Conservation (phyloP, 2,888 invertebrate species). For the Teleogryllus oceanicus region DNA sequence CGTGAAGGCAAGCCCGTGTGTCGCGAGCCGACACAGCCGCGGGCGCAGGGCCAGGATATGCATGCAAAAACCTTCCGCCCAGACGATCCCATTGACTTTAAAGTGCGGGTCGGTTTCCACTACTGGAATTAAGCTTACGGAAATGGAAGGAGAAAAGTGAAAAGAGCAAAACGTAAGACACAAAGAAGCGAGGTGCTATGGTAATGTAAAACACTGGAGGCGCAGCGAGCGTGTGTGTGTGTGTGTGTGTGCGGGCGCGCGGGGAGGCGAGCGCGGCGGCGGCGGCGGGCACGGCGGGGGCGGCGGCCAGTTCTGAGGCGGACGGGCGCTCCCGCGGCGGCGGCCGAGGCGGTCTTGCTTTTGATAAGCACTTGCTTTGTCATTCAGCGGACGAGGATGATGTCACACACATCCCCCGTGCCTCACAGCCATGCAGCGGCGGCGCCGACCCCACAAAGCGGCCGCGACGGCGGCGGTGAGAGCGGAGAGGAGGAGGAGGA, state of each 20-base stretch:
- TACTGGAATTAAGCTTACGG: slow-evolving; percentile 2
- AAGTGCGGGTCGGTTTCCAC: slow-evolving; percentile 1
- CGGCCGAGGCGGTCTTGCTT: background rate
- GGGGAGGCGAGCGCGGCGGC: background rate
- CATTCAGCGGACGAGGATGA: background rate
- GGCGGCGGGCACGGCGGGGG: background rate
- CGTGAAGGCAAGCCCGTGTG: background rate
- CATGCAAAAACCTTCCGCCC: slow-evolving; percentile 9
- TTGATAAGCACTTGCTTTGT: slow-evolving; percentile 4
- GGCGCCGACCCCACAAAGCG: background rate
- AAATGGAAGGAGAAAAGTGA: slow-evolving; percentile 18
- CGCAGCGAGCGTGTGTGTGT: background rate
- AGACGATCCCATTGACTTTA: background rate
- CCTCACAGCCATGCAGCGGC: background rate
- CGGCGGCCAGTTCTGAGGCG: background rate
- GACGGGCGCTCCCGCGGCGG: background rate
- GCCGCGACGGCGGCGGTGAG: no score
- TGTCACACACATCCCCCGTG: background rate
- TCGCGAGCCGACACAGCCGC: background rate
- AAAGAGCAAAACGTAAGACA: slow-evolving; percentile 10
- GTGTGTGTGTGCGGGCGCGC: background rate
- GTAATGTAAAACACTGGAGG: background rate
- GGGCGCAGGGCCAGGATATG: background rate
- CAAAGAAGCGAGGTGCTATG: slow-evolving; percentile 2
- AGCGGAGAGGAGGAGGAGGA: no score